phyloP scores from a whole-genome alignment of 92 coral and sea anemone genomes.

The Porites lobata region DNA sequence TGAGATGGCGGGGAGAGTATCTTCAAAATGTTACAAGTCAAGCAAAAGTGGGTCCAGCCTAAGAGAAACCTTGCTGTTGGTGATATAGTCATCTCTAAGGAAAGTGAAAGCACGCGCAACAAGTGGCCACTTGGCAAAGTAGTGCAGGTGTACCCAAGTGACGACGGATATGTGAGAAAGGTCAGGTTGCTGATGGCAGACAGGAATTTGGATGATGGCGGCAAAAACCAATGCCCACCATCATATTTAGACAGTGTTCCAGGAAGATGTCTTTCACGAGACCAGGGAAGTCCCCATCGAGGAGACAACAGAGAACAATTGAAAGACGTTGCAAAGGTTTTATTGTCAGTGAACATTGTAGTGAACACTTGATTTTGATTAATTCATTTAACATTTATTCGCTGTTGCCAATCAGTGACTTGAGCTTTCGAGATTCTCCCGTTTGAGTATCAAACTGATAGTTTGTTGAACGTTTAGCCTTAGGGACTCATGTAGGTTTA shows the following conservation, averaged over 20 bases:
- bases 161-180: constrained; percentile 42
- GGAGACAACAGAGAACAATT: constrained; percentile 36
- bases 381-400: background rate
- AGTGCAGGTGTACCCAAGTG: constrained; percentile 47
- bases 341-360: constrained; percentile 1
- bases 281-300: constrained; percentile 54
- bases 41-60: constrained; percentile 38
- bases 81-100: constrained; percentile 53
- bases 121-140: constrained; percentile 53
- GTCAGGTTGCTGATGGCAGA: constrained; percentile 47
- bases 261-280: constrained; percentile 27
- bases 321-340: background rate
- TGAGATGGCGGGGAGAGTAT: constrained; percentile 22
- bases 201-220: constrained; percentile 32
- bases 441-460: background rate
- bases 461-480: background rate
- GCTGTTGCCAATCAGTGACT: background rate
- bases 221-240: constrained; percentile 26
- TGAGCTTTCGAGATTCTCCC: background rate
- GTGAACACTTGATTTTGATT: background rate
- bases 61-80: constrained; percentile 48
- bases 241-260: constrained; percentile 18
- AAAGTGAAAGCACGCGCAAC: constrained; percentile 30
- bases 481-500: background rate
- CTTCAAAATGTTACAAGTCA: constrained; percentile 35